Percentiles rank a stretch among this genome's conserved stretches.
Conservation (phyloP, 1,140 invertebrate genomes). For the Hesperophylax magnus region DNA sequence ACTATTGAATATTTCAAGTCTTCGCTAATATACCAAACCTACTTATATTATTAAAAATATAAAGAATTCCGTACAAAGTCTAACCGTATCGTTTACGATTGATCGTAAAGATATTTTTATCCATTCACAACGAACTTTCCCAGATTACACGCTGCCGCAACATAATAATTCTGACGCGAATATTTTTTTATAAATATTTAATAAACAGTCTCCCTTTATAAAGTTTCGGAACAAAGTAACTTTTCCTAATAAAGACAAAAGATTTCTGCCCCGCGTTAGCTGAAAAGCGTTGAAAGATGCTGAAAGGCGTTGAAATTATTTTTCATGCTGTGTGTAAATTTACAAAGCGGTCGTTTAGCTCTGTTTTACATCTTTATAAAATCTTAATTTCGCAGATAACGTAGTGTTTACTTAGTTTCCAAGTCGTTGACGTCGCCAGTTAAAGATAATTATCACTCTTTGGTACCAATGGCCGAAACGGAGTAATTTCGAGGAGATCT, state of each 20-base stretch:
- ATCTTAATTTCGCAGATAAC: slow-evolving; percentile 31
- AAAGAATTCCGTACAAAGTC: too few relatives aligned
- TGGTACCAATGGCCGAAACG: not conserved
- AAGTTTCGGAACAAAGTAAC: slow-evolving; percentile 18
- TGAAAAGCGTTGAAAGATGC: not conserved
- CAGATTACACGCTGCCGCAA: too few relatives aligned
- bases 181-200: slow-evolving; percentile 34
- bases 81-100: too few relatives aligned
- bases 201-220: not conserved
- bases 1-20: too few relatives aligned
- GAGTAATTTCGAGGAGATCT: not conserved
- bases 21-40: too few relatives aligned
- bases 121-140: too few relatives aligned
- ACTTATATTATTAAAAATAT: too few relatives aligned
- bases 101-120: too few relatives aligned
- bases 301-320: slow-evolving; percentile 13
- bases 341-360: not conserved
- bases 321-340: slow-evolving; percentile 33
- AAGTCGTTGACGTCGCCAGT: slow-evolving; percentile 14
- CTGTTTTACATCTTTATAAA: slow-evolving; percentile 28
- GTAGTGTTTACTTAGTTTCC: slow-evolving; percentile 32
- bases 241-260: slow-evolving; percentile 29
- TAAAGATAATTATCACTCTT: slow-evolving; percentile 8
- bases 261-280: not conserved
- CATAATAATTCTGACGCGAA: too few relatives aligned